phyloP scores from a whole-genome alignment of 2,113 vertebrate species.

The Pelobates fuscus region DNA sequence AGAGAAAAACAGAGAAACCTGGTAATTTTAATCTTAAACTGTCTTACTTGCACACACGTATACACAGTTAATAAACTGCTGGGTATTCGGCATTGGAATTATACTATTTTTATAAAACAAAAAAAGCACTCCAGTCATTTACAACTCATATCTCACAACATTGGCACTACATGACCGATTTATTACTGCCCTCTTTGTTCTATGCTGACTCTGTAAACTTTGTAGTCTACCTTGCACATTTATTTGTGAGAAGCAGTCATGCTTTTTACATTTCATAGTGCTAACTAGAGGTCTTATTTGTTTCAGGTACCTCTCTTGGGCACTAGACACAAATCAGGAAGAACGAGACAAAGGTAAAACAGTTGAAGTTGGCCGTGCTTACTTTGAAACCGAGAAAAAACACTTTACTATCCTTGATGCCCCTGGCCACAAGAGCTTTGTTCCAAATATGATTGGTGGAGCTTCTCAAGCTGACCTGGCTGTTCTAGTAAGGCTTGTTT shows the following conservation, averaged over 20 bases:
- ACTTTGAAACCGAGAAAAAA: constrained; percentile 98
- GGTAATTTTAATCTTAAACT: constrained; percentile 69
- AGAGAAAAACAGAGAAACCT: constrained; percentile 99
- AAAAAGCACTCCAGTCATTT: too few species aligned
- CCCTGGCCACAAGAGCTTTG: constrained; percentile 98
- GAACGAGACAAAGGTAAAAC: constrained; percentile 99
- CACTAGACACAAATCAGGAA: constrained; percentile 98
- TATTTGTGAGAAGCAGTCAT: background rate
- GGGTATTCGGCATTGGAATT: too few species aligned
- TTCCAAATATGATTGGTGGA: constrained; percentile 98
- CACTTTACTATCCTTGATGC: constrained; percentile 98
- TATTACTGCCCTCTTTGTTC: too few species aligned
- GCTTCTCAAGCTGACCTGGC: constrained; percentile 97
- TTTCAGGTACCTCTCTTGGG: constrained; percentile 96
- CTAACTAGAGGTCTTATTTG: too few species aligned
- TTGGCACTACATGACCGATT: too few species aligned
- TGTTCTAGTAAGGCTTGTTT: constrained; percentile 82
- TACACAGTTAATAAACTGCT: too few species aligned
- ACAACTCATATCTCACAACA: too few species aligned
- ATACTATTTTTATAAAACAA: too few species aligned
- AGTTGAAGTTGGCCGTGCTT: constrained; percentile 95
- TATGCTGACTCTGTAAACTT: too few species aligned
- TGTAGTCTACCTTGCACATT: too few species aligned
- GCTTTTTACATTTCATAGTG: background rate
- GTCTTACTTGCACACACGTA: background rate